These are phyloP conservation scores for Drosophila diplacantha DNA, from an alignment of 2,888 invertebrate species.

Conservation along the genomic window DNA sequence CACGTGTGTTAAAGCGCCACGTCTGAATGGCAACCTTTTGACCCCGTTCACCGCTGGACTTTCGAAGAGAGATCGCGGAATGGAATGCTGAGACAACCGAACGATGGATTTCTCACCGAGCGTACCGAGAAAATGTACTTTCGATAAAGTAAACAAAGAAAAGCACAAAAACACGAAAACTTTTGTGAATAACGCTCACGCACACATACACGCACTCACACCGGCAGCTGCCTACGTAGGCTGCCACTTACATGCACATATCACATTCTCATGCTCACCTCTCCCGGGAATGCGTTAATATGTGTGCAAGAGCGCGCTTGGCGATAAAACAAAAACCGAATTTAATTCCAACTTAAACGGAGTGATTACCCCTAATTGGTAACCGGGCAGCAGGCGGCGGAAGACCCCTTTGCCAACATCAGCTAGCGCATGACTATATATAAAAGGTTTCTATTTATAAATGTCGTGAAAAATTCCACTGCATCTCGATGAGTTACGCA, in stretches of 20 bases:
- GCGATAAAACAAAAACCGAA: slow-evolving; percentile 5
- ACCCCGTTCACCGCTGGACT: slow-evolving; percentile 19
- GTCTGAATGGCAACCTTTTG: slow-evolving; percentile 47
- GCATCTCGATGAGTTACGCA: slow-evolving; percentile 24
- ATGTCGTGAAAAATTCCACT: slow-evolving; percentile 28
- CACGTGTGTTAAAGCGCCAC: slow-evolving; percentile 63
- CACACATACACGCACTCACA: slow-evolving; percentile 17
- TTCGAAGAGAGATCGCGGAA: slow-evolving; percentile 4
- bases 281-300: slow-evolving; percentile 4
- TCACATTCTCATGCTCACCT: slow-evolving; percentile 17
- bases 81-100: slow-evolving; percentile 4
- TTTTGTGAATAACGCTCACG: slow-evolving; percentile 38
- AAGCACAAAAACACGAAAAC: slow-evolving; percentile 40
- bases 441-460: slow-evolving; percentile 61
- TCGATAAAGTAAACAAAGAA: slow-evolving; percentile 63
- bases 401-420: slow-evolving; percentile 3
- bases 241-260: slow-evolving; percentile 20
- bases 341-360: slow-evolving; percentile 16
- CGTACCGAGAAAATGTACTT: slow-evolving; percentile 27
- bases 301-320: slow-evolving; percentile 16
- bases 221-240: slow-evolving; percentile 30
- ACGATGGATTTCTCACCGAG: slow-evolving; percentile 22
- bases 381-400: slow-evolving; percentile 22
- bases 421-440: slow-evolving; percentile 31
- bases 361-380: slow-evolving; percentile 25